Conservation (phyloP, 1,140 invertebrate species). For the Dreissena rostriformis region DNA sequence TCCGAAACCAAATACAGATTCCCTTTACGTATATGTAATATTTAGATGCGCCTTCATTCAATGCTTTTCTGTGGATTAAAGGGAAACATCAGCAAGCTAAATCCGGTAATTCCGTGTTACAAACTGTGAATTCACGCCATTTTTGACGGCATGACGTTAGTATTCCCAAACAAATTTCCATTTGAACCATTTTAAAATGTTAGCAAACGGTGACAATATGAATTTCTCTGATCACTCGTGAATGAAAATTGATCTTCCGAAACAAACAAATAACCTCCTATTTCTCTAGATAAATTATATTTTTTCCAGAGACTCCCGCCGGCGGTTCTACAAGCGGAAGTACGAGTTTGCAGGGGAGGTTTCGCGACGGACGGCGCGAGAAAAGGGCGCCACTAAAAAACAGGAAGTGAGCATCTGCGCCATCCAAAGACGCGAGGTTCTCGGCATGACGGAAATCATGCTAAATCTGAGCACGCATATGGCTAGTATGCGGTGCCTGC, state of each 20-base stretch:
- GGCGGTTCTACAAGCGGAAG: slow-evolving; percentile 10
- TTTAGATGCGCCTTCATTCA: too few species aligned
- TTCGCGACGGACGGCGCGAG: background rate
- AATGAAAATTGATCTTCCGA: too few species aligned
- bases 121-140: too few species aligned
- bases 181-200: background rate
- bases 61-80: too few species aligned
- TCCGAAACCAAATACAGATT: too few species aligned
- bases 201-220: background rate
- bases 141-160: too few species aligned
- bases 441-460: slow-evolving; percentile 51
- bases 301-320: slow-evolving; percentile 41
- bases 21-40: too few species aligned
- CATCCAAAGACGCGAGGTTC: slow-evolving; percentile 44
- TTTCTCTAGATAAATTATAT: background rate
- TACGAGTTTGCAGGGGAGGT: slow-evolving; percentile 46
- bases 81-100: too few species aligned
- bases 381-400: background rate
- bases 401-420: slow-evolving; percentile 36
- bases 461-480: slow-evolving; percentile 31
- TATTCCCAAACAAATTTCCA: background rate
- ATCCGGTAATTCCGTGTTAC: too few species aligned
- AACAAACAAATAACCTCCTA: too few species aligned
- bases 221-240: background rate
- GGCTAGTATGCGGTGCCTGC: slow-evolving; percentile 25